phyloP scores from a whole-genome alignment of 1,140 invertebrate genomes.

The Papilio helenus region DNA sequence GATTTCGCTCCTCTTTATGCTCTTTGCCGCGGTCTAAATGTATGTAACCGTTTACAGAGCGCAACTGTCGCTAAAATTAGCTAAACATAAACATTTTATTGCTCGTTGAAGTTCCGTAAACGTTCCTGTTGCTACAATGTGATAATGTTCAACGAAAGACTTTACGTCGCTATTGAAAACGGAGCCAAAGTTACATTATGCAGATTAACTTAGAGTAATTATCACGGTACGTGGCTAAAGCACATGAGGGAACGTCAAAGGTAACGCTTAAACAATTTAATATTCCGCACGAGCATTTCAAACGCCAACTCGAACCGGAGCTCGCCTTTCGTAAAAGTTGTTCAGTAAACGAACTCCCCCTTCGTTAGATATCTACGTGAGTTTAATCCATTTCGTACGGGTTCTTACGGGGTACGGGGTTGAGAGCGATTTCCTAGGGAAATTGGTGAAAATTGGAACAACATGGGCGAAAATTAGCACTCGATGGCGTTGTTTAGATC shows the following conservation, averaged over 20 bases:
- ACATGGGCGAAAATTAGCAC: slow-evolving; percentile 78
- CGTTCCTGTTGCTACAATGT: slow-evolving; percentile 44
- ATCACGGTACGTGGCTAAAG: slow-evolving; percentile 71
- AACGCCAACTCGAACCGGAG: slow-evolving; percentile 78
- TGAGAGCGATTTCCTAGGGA: slow-evolving; percentile 68
- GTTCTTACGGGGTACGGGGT: slow-evolving; percentile 42
- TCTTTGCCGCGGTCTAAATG: slow-evolving; percentile 56
- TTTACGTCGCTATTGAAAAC: slow-evolving; percentile 53
- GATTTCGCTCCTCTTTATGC: slow-evolving; percentile 50
- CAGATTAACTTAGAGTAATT: slow-evolving; percentile 76
- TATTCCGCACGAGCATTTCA: slow-evolving; percentile 80
- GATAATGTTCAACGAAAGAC: slow-evolving; percentile 46
- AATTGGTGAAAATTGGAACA: slow-evolving; percentile 81
- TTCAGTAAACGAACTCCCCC: slow-evolving; percentile 79
- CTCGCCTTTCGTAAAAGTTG: slow-evolving; percentile 80
- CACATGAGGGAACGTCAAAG: slow-evolving; percentile 72
- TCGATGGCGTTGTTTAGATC: slow-evolving; percentile 73
- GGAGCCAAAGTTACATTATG: slow-evolving; percentile 68
- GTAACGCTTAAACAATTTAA: slow-evolving; percentile 82
- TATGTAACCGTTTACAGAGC: slow-evolving; percentile 55
- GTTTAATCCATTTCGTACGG: slow-evolving; percentile 75
- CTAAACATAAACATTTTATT: slow-evolving; percentile 56
- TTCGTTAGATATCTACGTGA: slow-evolving; percentile 83
- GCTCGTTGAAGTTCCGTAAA: slow-evolving; percentile 48
- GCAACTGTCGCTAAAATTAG: slow-evolving; percentile 46